Evolutionary conservation across 1,140 invertebrate species (phyloP).

Genomic region (Drosophila tani): DNA sequence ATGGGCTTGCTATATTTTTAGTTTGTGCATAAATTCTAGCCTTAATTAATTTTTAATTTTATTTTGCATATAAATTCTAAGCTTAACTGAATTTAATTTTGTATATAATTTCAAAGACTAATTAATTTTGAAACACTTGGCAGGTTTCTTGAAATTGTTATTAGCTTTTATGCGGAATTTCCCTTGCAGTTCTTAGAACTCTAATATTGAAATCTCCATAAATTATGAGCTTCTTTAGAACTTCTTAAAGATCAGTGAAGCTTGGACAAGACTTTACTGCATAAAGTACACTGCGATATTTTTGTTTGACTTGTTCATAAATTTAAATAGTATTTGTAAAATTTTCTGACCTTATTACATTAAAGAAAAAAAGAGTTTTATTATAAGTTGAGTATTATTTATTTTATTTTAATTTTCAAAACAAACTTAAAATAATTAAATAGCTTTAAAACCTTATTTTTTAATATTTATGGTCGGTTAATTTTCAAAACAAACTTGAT

Average conservation of each 20-base stretch:
- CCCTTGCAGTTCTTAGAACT: neutral
- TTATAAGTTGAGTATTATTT: neutral
- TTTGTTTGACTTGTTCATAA: neutral
- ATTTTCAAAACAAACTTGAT: no score
- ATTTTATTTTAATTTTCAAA: no score
- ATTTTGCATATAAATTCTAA: neutral
- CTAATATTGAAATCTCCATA: conserved; percentile 1
- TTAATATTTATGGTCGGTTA: no score
- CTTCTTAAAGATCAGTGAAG: conserved; percentile 30
- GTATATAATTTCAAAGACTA: no score
- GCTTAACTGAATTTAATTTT: neutral
- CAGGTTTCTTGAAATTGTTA: neutral
- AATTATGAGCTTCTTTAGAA: conserved; percentile 11
- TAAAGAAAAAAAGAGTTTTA: neutral
- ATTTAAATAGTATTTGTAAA: neutral
- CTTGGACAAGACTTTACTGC: conserved; percentile 9
- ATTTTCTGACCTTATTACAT: neutral
- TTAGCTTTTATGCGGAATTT: neutral
- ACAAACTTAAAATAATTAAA: no score
- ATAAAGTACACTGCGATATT: neutral
- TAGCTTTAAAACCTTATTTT: no score
- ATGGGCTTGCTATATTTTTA: neutral
- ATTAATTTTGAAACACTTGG: neutral
- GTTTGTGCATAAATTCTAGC: neutral
- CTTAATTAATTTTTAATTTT: neutral